Conservation (phyloP, 2,888 invertebrate species). For the Napeogenes sylphis region DNA sequence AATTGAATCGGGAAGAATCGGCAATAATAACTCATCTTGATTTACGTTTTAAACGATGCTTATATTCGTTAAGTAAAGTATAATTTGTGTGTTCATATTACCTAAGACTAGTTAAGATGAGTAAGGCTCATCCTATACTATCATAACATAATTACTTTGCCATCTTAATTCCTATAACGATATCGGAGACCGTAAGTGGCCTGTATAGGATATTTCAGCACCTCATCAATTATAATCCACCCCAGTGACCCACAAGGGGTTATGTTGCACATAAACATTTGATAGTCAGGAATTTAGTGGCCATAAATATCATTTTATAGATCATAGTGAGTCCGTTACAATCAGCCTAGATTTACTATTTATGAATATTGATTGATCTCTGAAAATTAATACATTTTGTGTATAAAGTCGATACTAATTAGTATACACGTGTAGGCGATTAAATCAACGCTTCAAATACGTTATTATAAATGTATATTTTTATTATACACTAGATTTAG, state of each 20-base stretch:
- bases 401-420: not conserved
- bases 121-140: no score
- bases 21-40: no score
- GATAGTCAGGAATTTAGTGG: not conserved
- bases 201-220: not conserved
- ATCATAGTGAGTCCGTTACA: constrained; percentile 2
- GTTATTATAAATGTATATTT: no score
- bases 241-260: not conserved
- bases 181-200: not conserved
- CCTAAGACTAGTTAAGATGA: no score
- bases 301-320: constrained; percentile 5
- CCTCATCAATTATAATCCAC: constrained; percentile 3
- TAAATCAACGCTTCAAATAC: no score
- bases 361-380: not conserved
- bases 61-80: no score
- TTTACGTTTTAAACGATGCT: no score
- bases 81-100: no score
- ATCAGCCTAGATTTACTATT: constrained; percentile 2
- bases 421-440: no score
- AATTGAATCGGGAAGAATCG: no score
- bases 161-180: not conserved
- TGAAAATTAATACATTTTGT: not conserved
- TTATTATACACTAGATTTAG: no score
- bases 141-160: not conserved
- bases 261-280: not conserved